phyloP scores from a whole-genome alignment of 2,113 vertebrate species.

The Cairina moschata region DNA sequence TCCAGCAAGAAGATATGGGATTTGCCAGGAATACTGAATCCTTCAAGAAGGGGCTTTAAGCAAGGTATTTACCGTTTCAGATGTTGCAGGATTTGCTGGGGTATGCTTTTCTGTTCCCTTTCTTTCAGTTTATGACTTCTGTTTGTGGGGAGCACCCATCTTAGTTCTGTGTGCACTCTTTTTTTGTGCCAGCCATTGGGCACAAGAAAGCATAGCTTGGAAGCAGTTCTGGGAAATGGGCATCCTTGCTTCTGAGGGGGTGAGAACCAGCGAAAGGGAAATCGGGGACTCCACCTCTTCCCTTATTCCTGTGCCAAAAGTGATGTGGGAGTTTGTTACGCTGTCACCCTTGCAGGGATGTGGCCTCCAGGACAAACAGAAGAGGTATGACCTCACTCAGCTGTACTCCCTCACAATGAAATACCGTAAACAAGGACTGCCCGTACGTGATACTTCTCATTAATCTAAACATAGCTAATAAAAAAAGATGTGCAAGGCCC shows the following conservation, averaged over 20 bases:
- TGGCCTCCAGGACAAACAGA: slow-evolving; percentile 30
- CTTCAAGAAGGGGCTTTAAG: rapidly evolving
- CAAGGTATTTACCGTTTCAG: not conserved
- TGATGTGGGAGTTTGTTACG: not conserved
- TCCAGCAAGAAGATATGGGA: not conserved
- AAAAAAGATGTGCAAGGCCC: slow-evolving; percentile 14
- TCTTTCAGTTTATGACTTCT: not conserved
- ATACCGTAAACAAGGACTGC: slow-evolving; percentile 4
- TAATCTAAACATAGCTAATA: slow-evolving; percentile 33
- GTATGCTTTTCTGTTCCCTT: not conserved
- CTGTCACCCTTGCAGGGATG: not conserved
- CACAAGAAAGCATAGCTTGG: rapidly evolving
- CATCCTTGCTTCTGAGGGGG: not conserved
- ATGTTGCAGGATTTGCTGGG: not conserved
- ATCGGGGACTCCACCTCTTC: not conserved
- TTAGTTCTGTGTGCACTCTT: not conserved
- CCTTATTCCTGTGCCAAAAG: not conserved
- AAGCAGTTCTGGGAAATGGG: not conserved
- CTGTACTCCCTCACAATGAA: not conserved
- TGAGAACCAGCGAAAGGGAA: not conserved
- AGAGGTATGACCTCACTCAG: slow-evolving; percentile 8
- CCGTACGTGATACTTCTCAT: not conserved
- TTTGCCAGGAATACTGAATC: not conserved
- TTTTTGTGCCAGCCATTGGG: not conserved
- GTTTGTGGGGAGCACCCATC: not conserved